phyloP scores from a whole-genome alignment of 2,888 invertebrate genomes.

The Tetanocera ferruginea region DNA sequence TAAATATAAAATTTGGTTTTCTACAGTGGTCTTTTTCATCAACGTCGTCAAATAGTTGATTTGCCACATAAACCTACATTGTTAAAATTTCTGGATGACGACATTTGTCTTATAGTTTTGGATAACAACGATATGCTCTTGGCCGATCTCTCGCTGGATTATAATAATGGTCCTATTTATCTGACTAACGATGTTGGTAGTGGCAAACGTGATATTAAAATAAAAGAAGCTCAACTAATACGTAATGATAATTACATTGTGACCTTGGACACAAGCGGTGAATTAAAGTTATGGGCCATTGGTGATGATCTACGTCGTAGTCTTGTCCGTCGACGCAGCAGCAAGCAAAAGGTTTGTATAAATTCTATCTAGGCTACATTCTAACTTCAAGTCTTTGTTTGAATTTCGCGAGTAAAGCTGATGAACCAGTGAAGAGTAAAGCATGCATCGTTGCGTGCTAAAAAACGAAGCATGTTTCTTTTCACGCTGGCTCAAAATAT shows the following conservation, averaged over 20 bases:
- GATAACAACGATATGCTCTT: conserved; percentile 58
- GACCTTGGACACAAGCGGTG: conserved; percentile 63
- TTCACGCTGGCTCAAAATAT: too few relatives aligned
- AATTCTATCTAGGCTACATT: not conserved
- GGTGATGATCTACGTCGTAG: conserved; percentile 54
- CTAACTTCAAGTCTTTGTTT: not conserved
- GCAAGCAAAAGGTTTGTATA: conserved; percentile 45
- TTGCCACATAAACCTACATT: conserved; percentile 58
- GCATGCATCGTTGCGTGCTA: too few relatives aligned
- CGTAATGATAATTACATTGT: conserved; percentile 60
- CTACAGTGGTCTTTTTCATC: conserved; percentile 64
- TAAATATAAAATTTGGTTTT: not conserved
- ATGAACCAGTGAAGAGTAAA: too few relatives aligned
- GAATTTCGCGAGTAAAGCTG: too few relatives aligned
- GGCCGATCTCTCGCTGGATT: conserved; percentile 64
- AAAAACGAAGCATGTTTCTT: too few relatives aligned
- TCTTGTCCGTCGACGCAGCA: conserved; percentile 50
- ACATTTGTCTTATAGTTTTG: conserved; percentile 63
- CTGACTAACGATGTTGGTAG: conserved; percentile 52
- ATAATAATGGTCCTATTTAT: conserved; percentile 56
- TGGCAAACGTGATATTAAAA: conserved; percentile 41
- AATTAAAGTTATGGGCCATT: conserved; percentile 64
- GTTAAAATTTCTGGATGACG: conserved; percentile 59
- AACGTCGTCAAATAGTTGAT: conserved; percentile 65
- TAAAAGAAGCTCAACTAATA: conserved; percentile 60